Evolutionary conservation across 2,797 vertebrate genomes (phyloP), one percentile per base, ranked within the genome.

Genomic region (Sebastes ruberrimus): DNA sequence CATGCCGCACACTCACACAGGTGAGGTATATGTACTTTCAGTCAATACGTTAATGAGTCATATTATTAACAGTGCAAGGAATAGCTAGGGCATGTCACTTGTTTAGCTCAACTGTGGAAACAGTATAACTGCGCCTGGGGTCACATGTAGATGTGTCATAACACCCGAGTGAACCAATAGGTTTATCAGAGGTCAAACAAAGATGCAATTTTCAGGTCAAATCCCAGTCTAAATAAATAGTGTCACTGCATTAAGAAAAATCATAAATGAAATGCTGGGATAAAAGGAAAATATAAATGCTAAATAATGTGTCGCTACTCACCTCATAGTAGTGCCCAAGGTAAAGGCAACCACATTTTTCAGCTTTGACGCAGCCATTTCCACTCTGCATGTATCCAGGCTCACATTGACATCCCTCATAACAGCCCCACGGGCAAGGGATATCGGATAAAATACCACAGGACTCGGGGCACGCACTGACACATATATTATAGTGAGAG

Each of bases 341-440:
- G 49, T 71, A 81, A 6, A 84, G 32, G 61, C 75, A 91, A 52
- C 82, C 75, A 84, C 78, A 93, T 68, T 92, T 22, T 38, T 87
- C 85, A 46, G 92, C 62, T 72, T 87, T 92, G 74, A 95, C 84
- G 0, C 95, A 96, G 71, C 38, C 53, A 20, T 90, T 80, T n/a
- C 91, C 93, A 0, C 91, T 89, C n/a, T 81, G 90, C 80, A 89
- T 86, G 79, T 91, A 95, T 56, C 90, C 91, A 0, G 89, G 55
- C 55, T 95, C 82, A 25, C 94, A 96, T 25, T 94, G 93, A 62
- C 95, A 96, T 38, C 95, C 95, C 64, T 96, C 95, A 1, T 90
- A 87, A 84, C 83, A 88, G 27, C 72, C 65, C 79, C 71, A 85
- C 1, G 89, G 93, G 67, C 93, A 95, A 30, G 67, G 62, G 0